Percentiles rank a stretch among this genome's conserved stretches.
Evolutionary conservation across 2,113 vertebrate genomes (phyloP).

Genomic region (Megaleporinus macrocephalus): DNA sequence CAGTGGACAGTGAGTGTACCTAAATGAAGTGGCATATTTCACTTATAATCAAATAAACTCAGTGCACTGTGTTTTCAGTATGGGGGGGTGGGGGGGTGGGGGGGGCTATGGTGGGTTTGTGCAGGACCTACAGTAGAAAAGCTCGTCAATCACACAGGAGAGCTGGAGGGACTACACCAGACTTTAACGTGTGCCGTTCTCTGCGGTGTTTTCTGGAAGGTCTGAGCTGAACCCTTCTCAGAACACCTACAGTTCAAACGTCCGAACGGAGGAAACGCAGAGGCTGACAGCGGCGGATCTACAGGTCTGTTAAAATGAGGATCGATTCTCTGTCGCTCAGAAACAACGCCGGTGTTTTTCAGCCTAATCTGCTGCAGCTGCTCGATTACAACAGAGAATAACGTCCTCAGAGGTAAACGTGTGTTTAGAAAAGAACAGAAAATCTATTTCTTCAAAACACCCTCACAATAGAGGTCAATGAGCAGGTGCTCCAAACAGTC

Average conservation of each 20-base stretch:
- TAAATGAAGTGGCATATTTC: too few species aligned
- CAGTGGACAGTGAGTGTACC: not conserved
- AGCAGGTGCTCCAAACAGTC: too few species aligned
- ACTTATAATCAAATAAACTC: not conserved
- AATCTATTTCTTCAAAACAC: too few species aligned
- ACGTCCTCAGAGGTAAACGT: too few species aligned
- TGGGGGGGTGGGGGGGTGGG: slow-evolving; percentile 3
- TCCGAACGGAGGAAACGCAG: not conserved
- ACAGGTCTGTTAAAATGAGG: not conserved
- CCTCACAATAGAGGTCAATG: too few species aligned
- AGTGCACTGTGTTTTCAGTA: not conserved
- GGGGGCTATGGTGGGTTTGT: not conserved
- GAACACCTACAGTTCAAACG: not conserved
- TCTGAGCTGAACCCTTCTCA: not conserved
- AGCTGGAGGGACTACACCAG: slow-evolving; percentile 1
- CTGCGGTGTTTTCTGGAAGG: not conserved
- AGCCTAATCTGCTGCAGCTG: too few species aligned
- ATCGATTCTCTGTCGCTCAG: not conserved
- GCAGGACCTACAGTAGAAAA: not conserved
- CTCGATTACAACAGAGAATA: too few species aligned
- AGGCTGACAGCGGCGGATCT: not conserved
- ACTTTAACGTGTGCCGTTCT: not conserved
- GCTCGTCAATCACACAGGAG: slow-evolving; percentile 34
- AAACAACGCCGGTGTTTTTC: too few species aligned
- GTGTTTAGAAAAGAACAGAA: too few species aligned